phyloP scores from a whole-genome alignment of 2,797 vertebrate genomes.

The Eupleurogrammus muticus region DNA sequence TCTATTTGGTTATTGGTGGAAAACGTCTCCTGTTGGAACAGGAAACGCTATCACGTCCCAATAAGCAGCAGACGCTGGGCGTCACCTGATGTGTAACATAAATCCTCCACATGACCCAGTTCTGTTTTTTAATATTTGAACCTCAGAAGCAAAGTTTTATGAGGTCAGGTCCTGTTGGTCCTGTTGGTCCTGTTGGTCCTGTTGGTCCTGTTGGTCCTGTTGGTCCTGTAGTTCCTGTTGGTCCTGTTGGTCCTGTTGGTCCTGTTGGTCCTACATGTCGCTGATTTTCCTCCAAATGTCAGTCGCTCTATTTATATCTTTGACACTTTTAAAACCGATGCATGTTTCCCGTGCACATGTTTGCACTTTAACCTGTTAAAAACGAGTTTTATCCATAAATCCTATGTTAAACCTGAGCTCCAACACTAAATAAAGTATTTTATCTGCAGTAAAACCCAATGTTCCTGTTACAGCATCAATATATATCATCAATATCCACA shows the following conservation, averaged over 20 bases:
- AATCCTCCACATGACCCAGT: conserved; percentile 51
- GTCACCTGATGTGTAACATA: too few relatives aligned
- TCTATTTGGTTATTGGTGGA: background rate
- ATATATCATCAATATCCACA: too few relatives aligned
- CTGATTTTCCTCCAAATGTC: conserved; percentile 9
- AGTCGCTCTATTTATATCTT: conserved; percentile 41
- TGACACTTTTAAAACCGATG: conserved; percentile 21
- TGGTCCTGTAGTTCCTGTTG: too few relatives aligned
- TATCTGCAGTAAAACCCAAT: too few relatives aligned
- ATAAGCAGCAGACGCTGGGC: too few relatives aligned
- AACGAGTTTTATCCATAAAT: too few relatives aligned
- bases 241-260: conserved; percentile 18
- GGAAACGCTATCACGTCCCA: background rate
- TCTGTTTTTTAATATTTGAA: conserved; percentile 50
- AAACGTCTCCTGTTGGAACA: background rate
- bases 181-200: conserved; percentile 14
- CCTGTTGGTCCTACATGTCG: background rate
- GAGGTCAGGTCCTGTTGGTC: conserved; percentile 41
- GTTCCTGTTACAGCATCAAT: too few relatives aligned
- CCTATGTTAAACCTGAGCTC: too few relatives aligned
- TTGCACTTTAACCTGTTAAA: too few relatives aligned
- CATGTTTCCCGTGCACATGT: background rate
- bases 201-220: conserved; percentile 17
- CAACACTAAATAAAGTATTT: too few relatives aligned
- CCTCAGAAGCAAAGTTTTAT: conserved; percentile 41